Percentiles rank a stretch among this genome's conserved stretches.
phyloP scores from a whole-genome alignment of 2,888 invertebrate species.

The Campaea margaritaria region DNA sequence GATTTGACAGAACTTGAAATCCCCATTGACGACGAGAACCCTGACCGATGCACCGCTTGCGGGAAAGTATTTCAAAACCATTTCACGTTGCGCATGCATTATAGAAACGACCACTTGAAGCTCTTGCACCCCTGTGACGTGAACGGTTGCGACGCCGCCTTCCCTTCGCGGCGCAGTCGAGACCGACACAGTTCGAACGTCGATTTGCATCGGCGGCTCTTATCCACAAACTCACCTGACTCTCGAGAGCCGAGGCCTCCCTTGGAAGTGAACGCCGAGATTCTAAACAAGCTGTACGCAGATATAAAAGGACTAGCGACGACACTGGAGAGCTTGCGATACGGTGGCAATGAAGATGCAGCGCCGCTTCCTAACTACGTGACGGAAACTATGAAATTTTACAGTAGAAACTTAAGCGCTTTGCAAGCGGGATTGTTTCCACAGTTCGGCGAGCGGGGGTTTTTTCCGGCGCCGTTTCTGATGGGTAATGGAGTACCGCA shows the following conservation, averaged over 20 bases:
- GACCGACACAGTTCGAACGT: conserved; percentile 86
- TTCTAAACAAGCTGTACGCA: conserved; percentile 92
- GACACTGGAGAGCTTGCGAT: conserved; percentile 87
- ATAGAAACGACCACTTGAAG: conserved; percentile 95
- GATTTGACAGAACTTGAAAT: conserved; percentile 87
- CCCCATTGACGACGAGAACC: conserved; percentile 95
- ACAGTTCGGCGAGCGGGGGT: conserved; percentile 73
- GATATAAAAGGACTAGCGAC: conserved; percentile 88
- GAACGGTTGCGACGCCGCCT: conserved; percentile 95
- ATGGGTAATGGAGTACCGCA: conserved; percentile 74
- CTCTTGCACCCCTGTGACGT: conserved; percentile 95
- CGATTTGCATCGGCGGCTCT: conserved; percentile 79
- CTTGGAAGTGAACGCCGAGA: conserved; percentile 90
- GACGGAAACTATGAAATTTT: conserved; percentile 82
- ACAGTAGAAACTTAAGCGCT: conserved; percentile 76
- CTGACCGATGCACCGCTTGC: conserved; percentile 93
- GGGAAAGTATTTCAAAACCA: conserved; percentile 96
- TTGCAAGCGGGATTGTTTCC: conserved; percentile 77
- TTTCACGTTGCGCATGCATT: conserved; percentile 95
- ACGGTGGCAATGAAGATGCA: conserved; percentile 74
- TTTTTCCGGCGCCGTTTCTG: conserved; percentile 77
- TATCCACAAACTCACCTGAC: conserved; percentile 79
- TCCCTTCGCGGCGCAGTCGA: conserved; percentile 92
- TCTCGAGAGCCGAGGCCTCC: conserved; percentile 82
- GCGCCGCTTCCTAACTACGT: conserved; percentile 77